A percentile compares a stretch with the other conserved stretches of the same genome.
phyloP scores from a whole-genome alignment of 1,140 invertebrate species.

The Ceratina calcarata region DNA sequence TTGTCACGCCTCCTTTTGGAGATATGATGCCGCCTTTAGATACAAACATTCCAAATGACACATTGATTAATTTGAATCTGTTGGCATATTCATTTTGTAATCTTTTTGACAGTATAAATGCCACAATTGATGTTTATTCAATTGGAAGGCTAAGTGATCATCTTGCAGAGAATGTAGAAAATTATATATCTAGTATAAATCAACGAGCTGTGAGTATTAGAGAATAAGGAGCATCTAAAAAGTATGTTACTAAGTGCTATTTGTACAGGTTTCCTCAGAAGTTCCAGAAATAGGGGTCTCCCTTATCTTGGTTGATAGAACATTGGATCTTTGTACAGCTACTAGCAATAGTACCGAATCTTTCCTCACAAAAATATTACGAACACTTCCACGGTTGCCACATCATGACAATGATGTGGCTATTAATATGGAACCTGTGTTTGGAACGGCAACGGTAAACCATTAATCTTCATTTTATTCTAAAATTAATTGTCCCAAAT shows the following conservation, averaged over 20 bases:
- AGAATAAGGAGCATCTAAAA: neutral
- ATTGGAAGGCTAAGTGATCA: slow-evolving; percentile 84
- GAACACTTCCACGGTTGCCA: slow-evolving; percentile 83
- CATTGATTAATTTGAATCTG: slow-evolving; percentile 76
- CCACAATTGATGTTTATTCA: slow-evolving; percentile 85
- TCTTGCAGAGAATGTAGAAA: slow-evolving; percentile 83
- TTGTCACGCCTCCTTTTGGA: slow-evolving; percentile 84
- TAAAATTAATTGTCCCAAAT: neutral
- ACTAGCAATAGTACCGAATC: slow-evolving; percentile 84
- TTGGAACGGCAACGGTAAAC: slow-evolving; percentile 80
- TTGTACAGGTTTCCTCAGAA: slow-evolving; percentile 59
- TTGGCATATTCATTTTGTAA: slow-evolving; percentile 83
- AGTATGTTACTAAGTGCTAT: slow-evolving; percentile 29
- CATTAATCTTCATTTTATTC: neutral
- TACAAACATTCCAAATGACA: slow-evolving; percentile 75
- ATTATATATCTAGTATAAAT: slow-evolving; percentile 78
- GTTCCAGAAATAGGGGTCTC: slow-evolving; percentile 80
- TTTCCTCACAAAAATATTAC: slow-evolving; percentile 83
- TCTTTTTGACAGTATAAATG: slow-evolving; percentile 82
- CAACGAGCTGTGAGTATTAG: slow-evolving; percentile 81
- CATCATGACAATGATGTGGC: slow-evolving; percentile 85
- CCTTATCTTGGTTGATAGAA: slow-evolving; percentile 85
- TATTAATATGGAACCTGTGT: slow-evolving; percentile 84
- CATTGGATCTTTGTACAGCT: slow-evolving; percentile 83
- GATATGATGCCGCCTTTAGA: slow-evolving; percentile 83